Percentiles rank a stretch among this genome's conserved stretches.
These are phyloP conservation scores for Bos javanicus DNA, from an alignment of 2,113 vertebrate genomes.

Conservation along the genomic window DNA sequence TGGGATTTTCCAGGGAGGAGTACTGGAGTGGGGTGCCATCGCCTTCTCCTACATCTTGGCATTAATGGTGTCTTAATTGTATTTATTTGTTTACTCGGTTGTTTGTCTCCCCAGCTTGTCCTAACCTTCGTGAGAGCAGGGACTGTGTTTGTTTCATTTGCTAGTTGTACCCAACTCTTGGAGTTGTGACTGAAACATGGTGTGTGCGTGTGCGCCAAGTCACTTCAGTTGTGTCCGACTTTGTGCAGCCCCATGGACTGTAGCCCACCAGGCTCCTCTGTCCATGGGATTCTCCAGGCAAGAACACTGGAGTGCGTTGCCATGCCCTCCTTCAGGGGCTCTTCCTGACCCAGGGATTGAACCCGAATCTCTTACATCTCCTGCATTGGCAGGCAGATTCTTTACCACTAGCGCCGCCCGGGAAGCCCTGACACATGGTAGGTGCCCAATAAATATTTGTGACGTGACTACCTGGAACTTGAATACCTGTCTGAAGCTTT, in stretches of 20 bases:
- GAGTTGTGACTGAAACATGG: background rate
- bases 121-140: background rate
- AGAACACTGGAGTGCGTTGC: background rate
- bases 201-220: background rate
- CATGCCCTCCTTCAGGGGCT: background rate
- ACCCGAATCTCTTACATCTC: background rate
- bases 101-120: background rate
- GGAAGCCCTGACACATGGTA: background rate
- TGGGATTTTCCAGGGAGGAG: too few relatives aligned
- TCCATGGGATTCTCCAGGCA: background rate
- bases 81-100: background rate
- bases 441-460: background rate
- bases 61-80: background rate
- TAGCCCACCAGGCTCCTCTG: background rate
- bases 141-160: background rate
- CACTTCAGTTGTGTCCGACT: background rate
- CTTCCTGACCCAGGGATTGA: background rate
- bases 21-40: too few relatives aligned
- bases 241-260: background rate
- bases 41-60: background rate
- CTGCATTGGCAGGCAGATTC: background rate
- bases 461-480: background rate
- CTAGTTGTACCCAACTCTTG: background rate
- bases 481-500: background rate
- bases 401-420: background rate